phyloP scores from a whole-genome alignment of 2,113 vertebrate genomes.

The Xenopus borealis region DNA sequence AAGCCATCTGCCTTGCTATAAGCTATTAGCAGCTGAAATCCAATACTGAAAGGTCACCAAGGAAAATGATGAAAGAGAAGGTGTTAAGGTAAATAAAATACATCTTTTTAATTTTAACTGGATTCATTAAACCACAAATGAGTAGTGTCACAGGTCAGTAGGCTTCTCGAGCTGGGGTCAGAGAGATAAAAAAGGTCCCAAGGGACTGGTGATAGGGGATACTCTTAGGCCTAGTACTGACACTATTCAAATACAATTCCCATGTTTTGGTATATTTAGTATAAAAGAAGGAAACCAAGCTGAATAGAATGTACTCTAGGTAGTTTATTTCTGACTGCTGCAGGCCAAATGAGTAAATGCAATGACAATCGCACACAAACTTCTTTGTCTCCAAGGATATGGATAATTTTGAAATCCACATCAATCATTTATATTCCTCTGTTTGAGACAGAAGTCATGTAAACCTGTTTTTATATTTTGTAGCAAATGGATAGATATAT shows the following conservation, averaged over 20 bases:
- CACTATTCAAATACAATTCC: conserved; percentile 45
- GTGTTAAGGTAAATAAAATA: conserved; percentile 66
- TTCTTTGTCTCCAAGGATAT: not conserved
- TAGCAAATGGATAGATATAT: too few species aligned
- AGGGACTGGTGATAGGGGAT: conserved; percentile 54
- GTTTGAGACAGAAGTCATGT: too few species aligned
- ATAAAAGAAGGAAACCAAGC: conserved; percentile 59
- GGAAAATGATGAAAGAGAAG: conserved; percentile 57
- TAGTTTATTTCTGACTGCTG: conserved; percentile 36
- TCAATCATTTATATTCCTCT: conserved; percentile 4
- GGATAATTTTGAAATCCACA: not conserved
- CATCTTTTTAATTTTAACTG: conserved; percentile 71
- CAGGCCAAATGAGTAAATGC: conserved; percentile 33
- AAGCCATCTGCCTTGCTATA: conserved; percentile 58
- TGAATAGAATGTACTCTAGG: conserved; percentile 48
- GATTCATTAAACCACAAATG: conserved; percentile 73
- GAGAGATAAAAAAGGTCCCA: conserved; percentile 58
- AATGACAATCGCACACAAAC: not conserved
- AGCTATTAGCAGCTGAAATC: conserved; percentile 60
- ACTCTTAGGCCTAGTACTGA: conserved; percentile 51
- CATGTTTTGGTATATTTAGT: conserved; percentile 56
- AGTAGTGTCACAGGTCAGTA: conserved; percentile 69
- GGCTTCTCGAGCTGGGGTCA: conserved; percentile 58
- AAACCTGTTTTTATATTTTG: too few species aligned
- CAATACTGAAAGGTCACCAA: conserved; percentile 68